A percentile compares a stretch with the other conserved stretches of the same genome.
phyloP scores from a whole-genome alignment of 64 coral and sea anemone genomes.

The Stichodactyla mertensii region DNA sequence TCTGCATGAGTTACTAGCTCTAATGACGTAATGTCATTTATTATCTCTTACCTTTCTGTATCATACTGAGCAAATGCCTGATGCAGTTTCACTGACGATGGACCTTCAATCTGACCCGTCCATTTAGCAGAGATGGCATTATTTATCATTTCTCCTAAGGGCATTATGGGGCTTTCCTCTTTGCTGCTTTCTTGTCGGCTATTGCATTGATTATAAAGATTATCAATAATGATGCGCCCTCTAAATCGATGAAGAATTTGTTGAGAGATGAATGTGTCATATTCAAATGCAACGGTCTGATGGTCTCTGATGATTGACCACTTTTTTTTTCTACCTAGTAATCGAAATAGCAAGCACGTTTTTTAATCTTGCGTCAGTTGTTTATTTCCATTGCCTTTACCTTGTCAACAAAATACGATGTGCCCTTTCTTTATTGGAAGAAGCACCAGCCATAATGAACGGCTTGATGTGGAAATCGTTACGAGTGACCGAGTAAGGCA shows the following conservation, averaged over 20 bases:
- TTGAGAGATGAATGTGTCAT: no score
- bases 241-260: no score
- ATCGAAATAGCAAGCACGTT: no score
- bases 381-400: not conserved
- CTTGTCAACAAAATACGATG: no score
- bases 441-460: slow-evolving; percentile 20
- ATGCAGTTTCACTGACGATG: not conserved
- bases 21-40: not conserved
- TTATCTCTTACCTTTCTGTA: not conserved
- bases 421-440: no score
- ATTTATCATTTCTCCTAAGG: not conserved
- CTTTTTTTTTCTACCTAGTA: no score
- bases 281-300: no score
- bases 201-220: no score
- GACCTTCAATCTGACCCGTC: not conserved
- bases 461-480: slow-evolving; percentile 67
- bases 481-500: slow-evolving; percentile 56
- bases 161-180: not conserved
- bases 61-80: not conserved
- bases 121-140: not conserved
- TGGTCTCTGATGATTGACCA: no score
- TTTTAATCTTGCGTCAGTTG: not conserved
- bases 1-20: no score
- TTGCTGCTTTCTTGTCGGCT: not conserved
- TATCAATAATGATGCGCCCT: no score